Base-by-base conservation (phyloP, 2,797 vertebrate species). In the Alouatta caraya region DNA sequence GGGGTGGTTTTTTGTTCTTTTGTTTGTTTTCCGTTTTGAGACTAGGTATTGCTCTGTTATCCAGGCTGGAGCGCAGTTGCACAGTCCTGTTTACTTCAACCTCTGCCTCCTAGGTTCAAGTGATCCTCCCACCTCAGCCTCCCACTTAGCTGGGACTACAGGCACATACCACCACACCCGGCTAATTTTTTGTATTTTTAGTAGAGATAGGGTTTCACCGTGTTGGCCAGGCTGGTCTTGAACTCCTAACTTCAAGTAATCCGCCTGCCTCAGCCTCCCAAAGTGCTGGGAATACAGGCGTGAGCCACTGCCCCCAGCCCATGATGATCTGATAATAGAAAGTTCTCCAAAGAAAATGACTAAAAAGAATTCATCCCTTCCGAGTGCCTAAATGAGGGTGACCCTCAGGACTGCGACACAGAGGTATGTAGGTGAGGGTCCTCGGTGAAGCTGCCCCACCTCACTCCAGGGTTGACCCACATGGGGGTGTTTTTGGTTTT, bases 151-250 rank as follows among this genome's bases (percentile, higher is more conserved):
- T 67, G 17, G 33, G 64, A 67, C 64, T n/a, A n/a, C 64, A 67
- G 33, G 64, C 0, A 0, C 3, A 17, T 8, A n/a, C 33, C 33
- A 67, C 33, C 64, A 67, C 1, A 17, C 33, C 4, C 1, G 30
- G 64, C 15, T n/a, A 67, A 67, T n/a, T n/a, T 67, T 67, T 67
- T n/a, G 33, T 67, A n/a, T n/a, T 67, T 67, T 67, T n/a, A 19
- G 15, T n/a, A 67, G 64, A 67, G 64, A n/a, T 2, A 8, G 33
- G 15, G 64, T 67, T 67, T 67, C 15, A n/a, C 8, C 8, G 19
- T n/a, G 15, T 67, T 67, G 30, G 64, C 64, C 15, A n/a, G 33
- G 61, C 61, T 67, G 33, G 30, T 67, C 33, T 67, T 67, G 15
- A 67, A 19, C 15, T n/a, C 33, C 15, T 67, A n/a, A 67, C 33